These are phyloP conservation scores for Alcedo quadribrachys DNA, from an alignment of 2,797 vertebrate genomes.

Conservation along the genomic window DNA sequence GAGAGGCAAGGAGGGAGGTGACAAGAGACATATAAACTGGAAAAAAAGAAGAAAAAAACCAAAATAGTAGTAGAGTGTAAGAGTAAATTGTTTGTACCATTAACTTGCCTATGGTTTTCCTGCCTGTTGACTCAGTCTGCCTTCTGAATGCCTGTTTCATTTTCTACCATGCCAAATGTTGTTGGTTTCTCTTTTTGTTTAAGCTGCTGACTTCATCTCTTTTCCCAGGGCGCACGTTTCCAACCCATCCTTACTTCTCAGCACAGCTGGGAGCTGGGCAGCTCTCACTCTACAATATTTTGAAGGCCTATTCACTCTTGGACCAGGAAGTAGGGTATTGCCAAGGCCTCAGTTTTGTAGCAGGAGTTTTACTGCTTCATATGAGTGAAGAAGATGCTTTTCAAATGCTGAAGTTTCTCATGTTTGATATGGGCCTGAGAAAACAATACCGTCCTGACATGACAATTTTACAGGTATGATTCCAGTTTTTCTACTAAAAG, in stretches of 20 bases:
- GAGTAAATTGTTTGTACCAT: background rate
- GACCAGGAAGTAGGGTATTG: slow-evolving; percentile 98
- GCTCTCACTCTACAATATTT: slow-evolving; percentile 93
- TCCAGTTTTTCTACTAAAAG: background rate
- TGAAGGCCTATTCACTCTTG: slow-evolving; percentile 97
- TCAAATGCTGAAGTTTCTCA: slow-evolving; percentile 93
- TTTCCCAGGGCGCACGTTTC: slow-evolving; percentile 92
- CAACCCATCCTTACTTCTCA: slow-evolving; percentile 96
- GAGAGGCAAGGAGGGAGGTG: no score
- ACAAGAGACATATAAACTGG: no score
- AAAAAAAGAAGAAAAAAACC: no score
- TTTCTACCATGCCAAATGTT: background rate
- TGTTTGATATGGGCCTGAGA: slow-evolving; percentile 93
- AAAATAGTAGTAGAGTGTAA: background rate
- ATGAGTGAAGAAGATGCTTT: slow-evolving; percentile 97
- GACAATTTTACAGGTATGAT: slow-evolving; percentile 93
- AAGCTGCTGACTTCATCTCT: background rate
- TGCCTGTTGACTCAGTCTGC: background rate
- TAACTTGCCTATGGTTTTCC: background rate
- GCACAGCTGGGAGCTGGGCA: slow-evolving; percentile 95
- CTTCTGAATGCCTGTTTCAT: background rate
- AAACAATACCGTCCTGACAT: slow-evolving; percentile 97
- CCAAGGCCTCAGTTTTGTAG: slow-evolving; percentile 96
- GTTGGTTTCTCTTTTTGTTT: background rate
- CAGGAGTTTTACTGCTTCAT: slow-evolving; percentile 93